Evolutionary conservation across 2,888 invertebrate species (phyloP), one percentile per base, ranked within the genome.

Genomic region (Leptopterna dolabrata): DNA sequence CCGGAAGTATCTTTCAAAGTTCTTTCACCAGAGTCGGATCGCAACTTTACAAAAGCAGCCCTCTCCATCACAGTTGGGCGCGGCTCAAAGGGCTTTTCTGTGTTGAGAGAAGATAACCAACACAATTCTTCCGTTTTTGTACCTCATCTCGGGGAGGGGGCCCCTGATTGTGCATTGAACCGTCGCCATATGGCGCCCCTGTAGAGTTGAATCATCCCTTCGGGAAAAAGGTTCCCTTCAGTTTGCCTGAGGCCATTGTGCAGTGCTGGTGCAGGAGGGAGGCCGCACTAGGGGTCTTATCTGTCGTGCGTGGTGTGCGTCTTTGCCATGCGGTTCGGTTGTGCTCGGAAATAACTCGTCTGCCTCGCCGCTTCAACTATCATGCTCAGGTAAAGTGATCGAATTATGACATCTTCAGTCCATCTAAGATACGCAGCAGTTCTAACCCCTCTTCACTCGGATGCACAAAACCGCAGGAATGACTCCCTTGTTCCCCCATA

Each of bases 151-250:
- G 55, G 55, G 7, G 55, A 36, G 7, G 55, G 81, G 30, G 51
- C 29, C 36, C 63, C 27, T 82, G 81, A 82, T 82, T 82, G 81
- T 82, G 81, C 51, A 55, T 51, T 55, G 29, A 82, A 51, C 29
- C 78, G 43, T 78, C 45, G 45, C 41, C 81, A 82, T 63, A 82
- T 82, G 81, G 81, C 51, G 63, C 81, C 81, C 81, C n/a, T 30
- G 19, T 1, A 19, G 11, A 16, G 70, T 41, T 82, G 81, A 82
- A 82, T 82, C 81, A 82, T 82, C 81, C 81, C 81, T 63, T 43
- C n/a, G 30, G 55, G 47, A 82, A 36, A 36, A 36, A 78, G 27
- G 47, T 43, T 24, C 47, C 47, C 47, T 16, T 45, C 78, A 78
- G 78, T 78, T 14, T 27, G 78, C 45, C 45, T 78, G 27, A 27